phyloP scores from a whole-genome alignment of 2,888 invertebrate species.

The Monochamus alternatus region DNA sequence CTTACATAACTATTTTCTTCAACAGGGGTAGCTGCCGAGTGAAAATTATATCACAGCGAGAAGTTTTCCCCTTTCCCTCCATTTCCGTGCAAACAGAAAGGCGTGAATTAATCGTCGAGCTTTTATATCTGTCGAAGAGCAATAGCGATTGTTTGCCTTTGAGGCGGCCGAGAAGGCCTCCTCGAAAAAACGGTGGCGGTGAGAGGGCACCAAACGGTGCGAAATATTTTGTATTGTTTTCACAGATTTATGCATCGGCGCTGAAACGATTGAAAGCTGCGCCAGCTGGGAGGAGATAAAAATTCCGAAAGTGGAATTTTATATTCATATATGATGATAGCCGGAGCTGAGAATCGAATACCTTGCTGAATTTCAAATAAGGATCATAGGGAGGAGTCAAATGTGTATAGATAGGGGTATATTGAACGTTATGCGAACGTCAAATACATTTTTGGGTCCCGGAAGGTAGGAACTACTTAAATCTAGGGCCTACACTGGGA shows the following conservation, averaged over 20 bases:
- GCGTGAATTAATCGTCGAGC: neutral
- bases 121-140: neutral
- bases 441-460: neutral
- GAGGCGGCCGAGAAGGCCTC: neutral
- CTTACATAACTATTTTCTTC: neutral
- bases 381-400: conserved; percentile 10
- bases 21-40: neutral
- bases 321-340: conserved; percentile 33
- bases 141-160: neutral
- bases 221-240: conserved; percentile 27
- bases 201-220: conserved; percentile 6
- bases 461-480: too few species aligned
- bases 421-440: neutral
- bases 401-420: neutral
- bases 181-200: neutral
- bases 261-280: conserved; percentile 10
- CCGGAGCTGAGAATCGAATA: conserved; percentile 21
- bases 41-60: neutral
- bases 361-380: conserved; percentile 25
- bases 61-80: neutral
- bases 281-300: conserved; percentile 13
- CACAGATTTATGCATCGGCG: conserved; percentile 21
- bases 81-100: neutral
- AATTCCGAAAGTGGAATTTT: conserved; percentile 17
- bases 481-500: too few species aligned